Conservation (phyloP, 2,797 vertebrate species). For the Eurystomus glaucurus region DNA sequence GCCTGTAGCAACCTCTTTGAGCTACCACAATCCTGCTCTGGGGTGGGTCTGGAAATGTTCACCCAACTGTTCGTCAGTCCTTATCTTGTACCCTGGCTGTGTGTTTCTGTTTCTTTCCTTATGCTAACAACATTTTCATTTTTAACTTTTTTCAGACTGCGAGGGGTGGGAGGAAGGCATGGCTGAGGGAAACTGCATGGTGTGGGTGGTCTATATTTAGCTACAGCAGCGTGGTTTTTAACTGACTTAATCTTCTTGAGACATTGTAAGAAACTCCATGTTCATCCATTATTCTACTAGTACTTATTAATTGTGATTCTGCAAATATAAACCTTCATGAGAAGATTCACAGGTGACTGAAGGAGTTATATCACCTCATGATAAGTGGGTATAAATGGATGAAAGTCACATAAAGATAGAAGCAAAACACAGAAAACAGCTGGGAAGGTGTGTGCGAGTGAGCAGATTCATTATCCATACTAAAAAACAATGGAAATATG, state of each 20-base stretch:
- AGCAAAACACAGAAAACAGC: neutral
- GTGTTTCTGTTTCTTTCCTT: neutral
- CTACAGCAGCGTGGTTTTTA: neutral
- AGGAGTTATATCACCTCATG: neutral
- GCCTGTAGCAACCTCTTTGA: neutral
- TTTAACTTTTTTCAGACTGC: fast-evolving
- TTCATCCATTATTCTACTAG: neutral
- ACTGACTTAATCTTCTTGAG: constrained; percentile 16
- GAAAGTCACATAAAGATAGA: neutral
- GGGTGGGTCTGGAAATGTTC: neutral
- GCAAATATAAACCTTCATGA: neutral
- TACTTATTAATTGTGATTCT: neutral
- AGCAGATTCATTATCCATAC: neutral
- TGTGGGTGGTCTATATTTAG: constrained; percentile 47
- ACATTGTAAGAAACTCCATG: neutral
- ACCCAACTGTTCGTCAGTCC: neutral
- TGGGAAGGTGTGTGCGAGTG: neutral
- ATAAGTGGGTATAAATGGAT: neutral
- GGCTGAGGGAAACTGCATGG: neutral
- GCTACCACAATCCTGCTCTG: neutral
- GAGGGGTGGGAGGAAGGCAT: neutral
- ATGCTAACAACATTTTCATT: neutral
- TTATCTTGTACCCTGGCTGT: neutral
- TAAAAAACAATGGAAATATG: neutral
- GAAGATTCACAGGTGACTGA: neutral